Evolutionary conservation across 2,888 invertebrate species (phyloP), one percentile per base, ranked within the genome.

Genomic region (Melanophora roralis): DNA sequence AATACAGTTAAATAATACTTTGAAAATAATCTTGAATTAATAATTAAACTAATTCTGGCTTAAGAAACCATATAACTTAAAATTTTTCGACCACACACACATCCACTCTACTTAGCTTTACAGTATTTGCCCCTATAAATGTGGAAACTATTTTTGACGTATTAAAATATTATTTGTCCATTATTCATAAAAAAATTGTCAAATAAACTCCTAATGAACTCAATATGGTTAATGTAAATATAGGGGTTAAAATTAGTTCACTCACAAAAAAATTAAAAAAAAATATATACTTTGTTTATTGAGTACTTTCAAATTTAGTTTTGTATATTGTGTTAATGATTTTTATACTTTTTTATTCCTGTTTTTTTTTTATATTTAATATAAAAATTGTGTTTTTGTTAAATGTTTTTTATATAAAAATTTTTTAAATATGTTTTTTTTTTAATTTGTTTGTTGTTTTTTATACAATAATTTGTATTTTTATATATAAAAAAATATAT

Each of bases 291-390:
- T 4, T 21, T 47, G 1, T 47, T 21, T 16, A 3, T 59, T 38
- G n/a, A n/a, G n/a, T n/a, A n/a, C n/a, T n/a, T n/a, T n/a, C n/a
- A n/a, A n/a, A n/a, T n/a, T n/a, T n/a, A n/a, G n/a, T n/a, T n/a
- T n/a, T n/a, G n/a, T n/a, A n/a, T n/a, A n/a, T 34, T 53, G 27
- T 60, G 27, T 55, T 43, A 53, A 14, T 47, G 23, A 49, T 60
- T 78, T 75, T 79, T 74, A 47, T 75, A 79, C 45, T 75, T 79
- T 79, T 79, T 51, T 79, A 69, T 64, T 59, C 34, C 73, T 49
- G 40, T 69, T 40, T 16, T 19, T 60, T 55, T 55, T 69, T 59
- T 34, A 19, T 59, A 51, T 69, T 43, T 45, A 21, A 64, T 38
- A 27, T 36, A 32, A 32, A 57, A 51, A 34, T 74, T 69, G 69